phyloP scores from a whole-genome alignment of 2,113 vertebrate species.

The Proteles cristata region DNA sequence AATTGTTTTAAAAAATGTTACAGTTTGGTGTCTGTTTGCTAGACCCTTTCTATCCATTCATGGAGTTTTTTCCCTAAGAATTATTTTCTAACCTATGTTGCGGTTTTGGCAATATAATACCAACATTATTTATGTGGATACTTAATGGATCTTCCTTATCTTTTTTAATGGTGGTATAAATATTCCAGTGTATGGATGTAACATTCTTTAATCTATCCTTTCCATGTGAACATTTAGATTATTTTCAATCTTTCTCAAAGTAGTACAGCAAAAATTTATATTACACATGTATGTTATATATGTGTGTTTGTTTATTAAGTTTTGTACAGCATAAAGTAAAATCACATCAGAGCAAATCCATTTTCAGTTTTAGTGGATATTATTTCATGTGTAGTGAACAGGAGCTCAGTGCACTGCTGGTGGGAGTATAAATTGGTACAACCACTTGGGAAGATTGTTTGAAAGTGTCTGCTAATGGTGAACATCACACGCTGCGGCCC shows the following conservation, averaged over 20 bases:
- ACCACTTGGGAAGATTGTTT: not conserved
- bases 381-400: not conserved
- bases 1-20: constrained; percentile 1
- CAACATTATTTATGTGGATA: not conserved
- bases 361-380: not conserved
- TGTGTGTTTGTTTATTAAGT: not conserved
- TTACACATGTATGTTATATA: not conserved
- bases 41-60: not conserved
- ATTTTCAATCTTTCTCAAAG: not conserved
- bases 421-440: not conserved
- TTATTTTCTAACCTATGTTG: not conserved
- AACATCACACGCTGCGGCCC: not conserved
- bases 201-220: not conserved
- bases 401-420: not conserved
- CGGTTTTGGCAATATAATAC: not conserved
- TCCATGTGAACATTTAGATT: not conserved
- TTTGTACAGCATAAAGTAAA: constrained; percentile 5
- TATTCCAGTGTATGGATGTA: not conserved
- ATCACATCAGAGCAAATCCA: not conserved
- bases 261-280: not conserved
- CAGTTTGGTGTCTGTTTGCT: not conserved
- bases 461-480: not conserved
- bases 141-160: not conserved
- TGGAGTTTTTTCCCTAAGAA: not conserved
- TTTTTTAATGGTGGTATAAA: not conserved